Conservation (phyloP, 1,140 invertebrate species). For the honey bee (Apis mellifera) region DNA sequence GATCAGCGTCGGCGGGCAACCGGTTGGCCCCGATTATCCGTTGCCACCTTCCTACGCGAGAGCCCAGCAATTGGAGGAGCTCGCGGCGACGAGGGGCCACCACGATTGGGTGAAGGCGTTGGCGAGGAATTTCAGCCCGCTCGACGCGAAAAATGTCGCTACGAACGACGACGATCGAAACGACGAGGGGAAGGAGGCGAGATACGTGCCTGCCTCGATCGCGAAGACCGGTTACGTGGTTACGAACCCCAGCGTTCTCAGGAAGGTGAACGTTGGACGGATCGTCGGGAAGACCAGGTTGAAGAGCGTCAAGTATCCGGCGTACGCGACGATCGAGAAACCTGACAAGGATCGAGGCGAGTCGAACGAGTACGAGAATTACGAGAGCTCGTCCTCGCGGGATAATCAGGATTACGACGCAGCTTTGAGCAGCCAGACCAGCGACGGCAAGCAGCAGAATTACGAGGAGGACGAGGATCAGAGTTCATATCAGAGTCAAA, state of each 20-base stretch:
- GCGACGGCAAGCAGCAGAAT: constrained; percentile 41
- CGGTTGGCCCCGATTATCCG: constrained; percentile 66
- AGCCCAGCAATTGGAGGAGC: constrained; percentile 71
- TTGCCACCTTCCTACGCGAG: constrained; percentile 62
- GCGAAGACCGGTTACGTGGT: constrained; percentile 74
- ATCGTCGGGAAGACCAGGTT: neutral
- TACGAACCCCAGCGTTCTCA: constrained; percentile 65
- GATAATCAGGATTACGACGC: constrained; percentile 32
- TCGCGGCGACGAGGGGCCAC: constrained; percentile 54
- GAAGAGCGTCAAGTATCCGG: constrained; percentile 62
- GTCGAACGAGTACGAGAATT: constrained; percentile 67
- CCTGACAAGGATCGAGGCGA: constrained; percentile 52
- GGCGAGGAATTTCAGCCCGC: constrained; percentile 62
- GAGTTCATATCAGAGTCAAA: constrained; percentile 66
- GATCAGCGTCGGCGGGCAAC: constrained; percentile 69
- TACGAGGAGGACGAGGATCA: constrained; percentile 41
- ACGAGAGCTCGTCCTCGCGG: constrained; percentile 49
- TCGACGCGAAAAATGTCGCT: constrained; percentile 15
- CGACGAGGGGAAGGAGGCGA: constrained; percentile 41
- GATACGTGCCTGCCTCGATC: constrained; percentile 58
- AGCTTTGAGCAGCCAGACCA: constrained; percentile 4
- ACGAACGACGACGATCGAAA: constrained; percentile 24
- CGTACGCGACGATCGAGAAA: constrained; percentile 68
- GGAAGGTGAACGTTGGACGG: constrained; percentile 55
- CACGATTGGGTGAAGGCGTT: constrained; percentile 70